These are phyloP conservation scores for Acromyrmex heyeri DNA, from an alignment of 1,140 invertebrate genomes.

Conservation along the genomic window DNA sequence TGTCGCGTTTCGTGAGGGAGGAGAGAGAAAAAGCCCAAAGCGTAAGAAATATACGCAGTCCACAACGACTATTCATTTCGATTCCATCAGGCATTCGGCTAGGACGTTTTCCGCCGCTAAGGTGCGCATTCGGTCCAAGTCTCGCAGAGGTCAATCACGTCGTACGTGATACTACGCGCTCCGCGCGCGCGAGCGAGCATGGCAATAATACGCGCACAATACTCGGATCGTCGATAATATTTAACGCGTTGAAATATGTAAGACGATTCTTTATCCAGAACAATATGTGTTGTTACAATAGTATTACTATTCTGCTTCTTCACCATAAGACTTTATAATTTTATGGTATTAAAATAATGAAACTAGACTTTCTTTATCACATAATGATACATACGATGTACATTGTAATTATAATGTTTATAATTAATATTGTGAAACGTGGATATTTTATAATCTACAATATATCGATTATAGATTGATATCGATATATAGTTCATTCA, in stretches of 20 bases:
- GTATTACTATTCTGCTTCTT: not conserved
- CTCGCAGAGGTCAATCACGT: constrained; percentile 7
- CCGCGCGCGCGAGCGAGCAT: not conserved
- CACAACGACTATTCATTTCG: constrained; percentile 4
- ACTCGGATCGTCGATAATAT: not conserved
- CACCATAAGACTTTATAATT: not conserved
- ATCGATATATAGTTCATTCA: not conserved
- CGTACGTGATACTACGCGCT: constrained; percentile 18
- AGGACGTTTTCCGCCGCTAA: not conserved
- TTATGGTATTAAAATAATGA: not conserved
- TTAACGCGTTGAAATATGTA: not conserved
- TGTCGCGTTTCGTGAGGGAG: not conserved
- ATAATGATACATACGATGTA: not conserved
- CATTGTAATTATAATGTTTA: not conserved
- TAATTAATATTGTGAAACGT: not conserved
- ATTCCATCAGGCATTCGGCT: constrained; percentile 14
- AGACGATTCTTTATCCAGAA: not conserved
- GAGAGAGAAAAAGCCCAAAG: not conserved
- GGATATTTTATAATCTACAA: not conserved
- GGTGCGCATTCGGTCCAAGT: not conserved
- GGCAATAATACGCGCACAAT: constrained; percentile 2
- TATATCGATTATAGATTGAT: too few species aligned
- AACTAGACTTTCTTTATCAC: not conserved
- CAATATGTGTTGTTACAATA: not conserved
- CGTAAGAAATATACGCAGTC: not conserved